Evolutionary conservation across 2,888 invertebrate genomes (phyloP), one percentile per base, ranked within the genome.

Genomic region (Cantharis rufa): DNA sequence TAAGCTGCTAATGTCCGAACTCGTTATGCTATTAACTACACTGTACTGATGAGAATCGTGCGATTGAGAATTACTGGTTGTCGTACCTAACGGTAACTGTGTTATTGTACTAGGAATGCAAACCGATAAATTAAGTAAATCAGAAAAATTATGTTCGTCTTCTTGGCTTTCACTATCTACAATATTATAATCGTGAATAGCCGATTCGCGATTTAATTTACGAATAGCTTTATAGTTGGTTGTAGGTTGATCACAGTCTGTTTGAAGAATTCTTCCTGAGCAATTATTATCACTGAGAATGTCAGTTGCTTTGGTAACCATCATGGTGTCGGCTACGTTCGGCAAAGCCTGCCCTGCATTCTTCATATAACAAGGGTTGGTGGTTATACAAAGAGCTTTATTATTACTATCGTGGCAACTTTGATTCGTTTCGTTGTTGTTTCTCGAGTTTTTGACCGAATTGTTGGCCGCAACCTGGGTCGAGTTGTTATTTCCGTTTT

Each of bases 1-100:
- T 81, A 93, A 87, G 86, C 93, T 93, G 84, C 93, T 93, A 75
- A 93, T 91, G 83, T 92, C 93, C n/a, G 93, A 92, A 72, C 91
- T 90, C 62, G 87, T 88, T 82, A 88, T 88, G 78, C 88, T 88
- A 81, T 87, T 88, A 5, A 88, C 86, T 15, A 87, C 86, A 69
- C 87, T 87, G 74, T 86, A 87, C 15, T 84, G 84, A 69, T 86
- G 81, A 68, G 86, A 84, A 48, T 85, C 83, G 61, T 81, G 80
- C 10, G 81, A 74, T 24, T 85, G 79, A 18, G 84, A 84, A 18
- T 82, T 80, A 61, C 80, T 82, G 15, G 84, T 82, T 70, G 85
- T 85, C 62, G 84, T 83, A 16, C 84, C 84, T 75, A 83, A 83
- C 15, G 84, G 84, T 18, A 84, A 75, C 62, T 84, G 83, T 3